Conservation (phyloP, 1,140 invertebrate species). For the Aphelinus atriplicis region DNA sequence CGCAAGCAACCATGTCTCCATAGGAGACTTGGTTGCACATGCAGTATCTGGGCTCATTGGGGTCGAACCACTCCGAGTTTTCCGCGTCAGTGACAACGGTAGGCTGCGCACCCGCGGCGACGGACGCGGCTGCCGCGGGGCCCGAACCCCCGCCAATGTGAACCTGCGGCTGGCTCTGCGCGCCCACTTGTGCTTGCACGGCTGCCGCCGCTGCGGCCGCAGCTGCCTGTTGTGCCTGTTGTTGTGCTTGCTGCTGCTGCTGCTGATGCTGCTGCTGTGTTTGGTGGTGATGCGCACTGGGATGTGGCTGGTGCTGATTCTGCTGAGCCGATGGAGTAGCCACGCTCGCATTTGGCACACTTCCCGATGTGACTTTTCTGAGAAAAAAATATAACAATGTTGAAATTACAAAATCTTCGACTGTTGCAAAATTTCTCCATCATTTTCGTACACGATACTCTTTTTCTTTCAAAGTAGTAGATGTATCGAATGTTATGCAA, state of each 20-base stretch:
- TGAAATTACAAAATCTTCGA: neutral
- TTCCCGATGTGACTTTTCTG: constrained; percentile 61
- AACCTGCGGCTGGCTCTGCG: neutral
- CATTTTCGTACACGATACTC: no score
- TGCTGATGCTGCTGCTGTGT: constrained; percentile 19
- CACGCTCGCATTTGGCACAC: constrained; percentile 58
- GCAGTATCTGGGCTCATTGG: constrained; percentile 95
- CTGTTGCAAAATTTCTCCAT: constrained; percentile 11
- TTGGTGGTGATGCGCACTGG: constrained; percentile 26
- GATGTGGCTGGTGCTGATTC: constrained; percentile 41
- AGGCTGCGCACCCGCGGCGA: constrained; percentile 50
- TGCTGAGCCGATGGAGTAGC: constrained; percentile 57
- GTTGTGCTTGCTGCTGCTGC: constrained; percentile 24
- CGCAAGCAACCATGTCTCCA: constrained; percentile 99
- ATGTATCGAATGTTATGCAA: no score
- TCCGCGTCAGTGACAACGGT: constrained; percentile 64
- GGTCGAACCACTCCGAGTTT: constrained; percentile 85
- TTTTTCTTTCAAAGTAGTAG: no score
- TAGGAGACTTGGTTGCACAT: constrained; percentile 98
- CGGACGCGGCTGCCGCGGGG: constrained; percentile 44
- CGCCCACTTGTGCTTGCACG: neutral
- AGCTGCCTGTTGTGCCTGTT: constrained; percentile 6
- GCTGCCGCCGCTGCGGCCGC: constrained; percentile 7
- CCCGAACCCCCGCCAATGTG: neutral
- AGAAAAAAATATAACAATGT: constrained; percentile 27